These are phyloP conservation scores for Distichodus sexfasciatus DNA, from an alignment of 2,797 vertebrate species.

Conservation along the genomic window DNA sequence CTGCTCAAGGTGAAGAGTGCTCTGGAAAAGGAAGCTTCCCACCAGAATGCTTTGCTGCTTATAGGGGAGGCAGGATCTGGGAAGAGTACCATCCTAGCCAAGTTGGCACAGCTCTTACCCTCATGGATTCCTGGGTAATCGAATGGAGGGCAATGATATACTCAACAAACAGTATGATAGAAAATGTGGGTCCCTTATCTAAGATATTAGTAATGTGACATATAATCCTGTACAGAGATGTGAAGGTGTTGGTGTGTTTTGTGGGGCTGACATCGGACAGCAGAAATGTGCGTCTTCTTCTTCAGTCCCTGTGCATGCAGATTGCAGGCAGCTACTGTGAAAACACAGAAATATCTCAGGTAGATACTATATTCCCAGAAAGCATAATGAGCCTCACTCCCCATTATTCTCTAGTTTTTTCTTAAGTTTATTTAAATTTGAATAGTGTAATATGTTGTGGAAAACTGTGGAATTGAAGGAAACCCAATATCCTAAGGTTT, in stretches of 20 bases:
- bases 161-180: not conserved
- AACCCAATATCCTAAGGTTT: too few species aligned
- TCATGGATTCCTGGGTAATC: slow-evolving; percentile 65
- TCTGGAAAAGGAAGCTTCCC: slow-evolving; percentile 41
- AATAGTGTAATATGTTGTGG: too few species aligned
- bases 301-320: slow-evolving; percentile 65
- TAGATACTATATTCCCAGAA: slow-evolving; percentile 24
- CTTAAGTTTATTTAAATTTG: too few species aligned
- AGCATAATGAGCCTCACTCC: too few species aligned
- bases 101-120: slow-evolving; percentile 57
- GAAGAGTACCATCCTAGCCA: slow-evolving; percentile 67
- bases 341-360: slow-evolving; percentile 62
- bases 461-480: too few species aligned
- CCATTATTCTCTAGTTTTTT: too few species aligned
- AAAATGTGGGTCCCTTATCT: not conserved
- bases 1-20: slow-evolving; percentile 55
- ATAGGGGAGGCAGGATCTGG: slow-evolving; percentile 66
- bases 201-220: not conserved
- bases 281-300: slow-evolving; percentile 58
- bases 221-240: slow-evolving; percentile 45
- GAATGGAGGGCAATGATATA: not conserved
- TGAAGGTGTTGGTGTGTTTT: slow-evolving; percentile 57
- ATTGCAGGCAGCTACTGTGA: slow-evolving; percentile 59
- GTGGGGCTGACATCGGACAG: slow-evolving; percentile 62
- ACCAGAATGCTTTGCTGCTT: slow-evolving; percentile 54